Base-by-base conservation (phyloP, 2,113 vertebrate species). In the Cyrtonyx montezumae region DNA sequence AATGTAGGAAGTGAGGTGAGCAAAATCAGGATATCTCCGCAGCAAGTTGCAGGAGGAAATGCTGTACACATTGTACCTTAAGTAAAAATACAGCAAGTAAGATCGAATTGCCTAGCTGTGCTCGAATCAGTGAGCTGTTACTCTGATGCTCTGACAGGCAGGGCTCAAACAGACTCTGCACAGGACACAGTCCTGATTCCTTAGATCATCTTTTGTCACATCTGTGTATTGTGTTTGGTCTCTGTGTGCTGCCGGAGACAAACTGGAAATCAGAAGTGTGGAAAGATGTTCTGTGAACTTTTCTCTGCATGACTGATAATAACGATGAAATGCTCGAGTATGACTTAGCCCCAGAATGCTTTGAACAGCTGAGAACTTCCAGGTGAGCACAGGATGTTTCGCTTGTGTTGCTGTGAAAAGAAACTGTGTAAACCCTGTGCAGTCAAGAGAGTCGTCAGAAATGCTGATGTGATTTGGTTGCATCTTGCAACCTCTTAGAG, bases 1-100 rank as follows among this genome's bases (percentile, higher is more conserved):
- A 94, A 77, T 62, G 25, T 73, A 77, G 48, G 62, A 90, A 81
- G 13, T 65, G 62, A 93, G 94, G 81, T 84, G 66, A 90, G 48
- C 53, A 91, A 61, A 89, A 45, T 48, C 78, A 87, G 58, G 56
- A 15, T 70, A 86, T 21, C 59, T 84, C 42, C 30, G 0, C 82
- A 42, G 75, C 59, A 92, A 42, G 45, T 37, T 87, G 48, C 53
- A 66, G 83, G 21, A 87, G 69, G 40, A 78, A 65, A 62, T 4
- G 0, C 61, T 75, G 43, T 19, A 19, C 19, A 0, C 40, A 6
- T 49, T 36, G 23, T 67, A 49, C 46, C 34, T 49, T 30, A 73
- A 87, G 40, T 87, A 45, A 76, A 78, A 87, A 25, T n/a, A 18
- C 1, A 36, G 28, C 9, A 48, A 48, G 17, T 40, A 73, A 62